Base-by-base conservation (phyloP, 2,797 vertebrate genomes). In the Onychomys torridus region DNA sequence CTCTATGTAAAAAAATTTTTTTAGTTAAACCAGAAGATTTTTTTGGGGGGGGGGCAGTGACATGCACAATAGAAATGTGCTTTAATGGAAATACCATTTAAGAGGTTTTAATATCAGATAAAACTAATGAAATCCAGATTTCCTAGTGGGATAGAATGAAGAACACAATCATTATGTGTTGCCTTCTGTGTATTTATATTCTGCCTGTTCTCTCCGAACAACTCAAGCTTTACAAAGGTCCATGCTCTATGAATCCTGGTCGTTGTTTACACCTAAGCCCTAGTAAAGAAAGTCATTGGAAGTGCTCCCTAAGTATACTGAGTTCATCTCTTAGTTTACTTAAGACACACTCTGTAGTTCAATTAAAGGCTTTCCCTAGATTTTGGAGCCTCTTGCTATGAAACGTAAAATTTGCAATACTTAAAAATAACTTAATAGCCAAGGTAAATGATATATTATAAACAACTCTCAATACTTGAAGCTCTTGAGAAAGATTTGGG, bases 341-440 rank as follows among this genome's bases (percentile, higher is more conserved):
- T 89, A 94, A 76, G 40, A 63, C 93, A 95, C 14, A 86, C 2
- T 5, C 52, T 76, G 57, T 89, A 55, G 6, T 90, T 90, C 65
- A 94, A 40, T 75, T 81, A 81, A 90, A 96, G 52, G 34, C 63
- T 96, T 91, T 91, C 84, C 55, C 57, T 77, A 89, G 16, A 81
- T 88, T 79, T 94, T 77, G 59, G 27, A n/a, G 46, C 6, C 52
- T 96, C 93, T 95, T 96, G 71, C 23, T 89, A 61, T 84, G 29
- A 96, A 96, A 71, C 89, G 17, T n/a, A 94, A 96, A 93, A 76
- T 93, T 37, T 96, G 8, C 89, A 7, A 52, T 86, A 91, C 69
- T 85, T 61, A 89, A 94, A 96, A 23, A 61, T 27, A 94, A 92
- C 94, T 91, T 85, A 83, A 59, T 81, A 93, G 84, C 7, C 59